These are phyloP conservation scores for Nomada hirtipes DNA, from an alignment of 2,888 invertebrate species.

Conservation along the genomic window DNA sequence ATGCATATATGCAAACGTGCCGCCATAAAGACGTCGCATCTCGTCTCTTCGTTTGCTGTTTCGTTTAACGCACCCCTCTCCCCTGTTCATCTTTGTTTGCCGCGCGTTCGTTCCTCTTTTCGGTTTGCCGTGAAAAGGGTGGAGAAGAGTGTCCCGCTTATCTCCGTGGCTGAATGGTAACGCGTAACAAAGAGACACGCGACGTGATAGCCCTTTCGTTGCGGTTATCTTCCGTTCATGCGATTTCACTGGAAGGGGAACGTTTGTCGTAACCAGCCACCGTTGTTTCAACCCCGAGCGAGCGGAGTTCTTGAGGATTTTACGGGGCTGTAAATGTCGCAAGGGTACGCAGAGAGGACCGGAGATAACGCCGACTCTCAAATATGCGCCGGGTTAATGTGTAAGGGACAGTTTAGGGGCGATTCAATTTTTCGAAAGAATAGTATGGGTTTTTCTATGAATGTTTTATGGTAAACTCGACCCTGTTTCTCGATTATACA, in stretches of 20 bases:
- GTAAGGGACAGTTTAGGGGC: no score
- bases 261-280: background rate
- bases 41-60: constrained; percentile 9
- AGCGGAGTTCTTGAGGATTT: constrained; percentile 22
- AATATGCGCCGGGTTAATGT: background rate
- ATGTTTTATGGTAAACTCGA: no score
- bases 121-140: background rate
- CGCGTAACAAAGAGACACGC: background rate
- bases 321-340: constrained; percentile 22
- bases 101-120: background rate
- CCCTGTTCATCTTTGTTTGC: background rate
- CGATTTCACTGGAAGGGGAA: constrained; percentile 5
- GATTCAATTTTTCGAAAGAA: no score
- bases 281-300: background rate
- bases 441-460: no score
- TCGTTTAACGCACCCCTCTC: background rate
- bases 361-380: background rate
- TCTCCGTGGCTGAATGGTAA: constrained; percentile 2
- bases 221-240: constrained; percentile 3
- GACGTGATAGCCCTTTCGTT: background rate
- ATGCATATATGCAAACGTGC: constrained; percentile 39
- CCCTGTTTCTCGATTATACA: no score
- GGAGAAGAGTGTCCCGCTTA: background rate
- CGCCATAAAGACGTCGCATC: constrained; percentile 30
- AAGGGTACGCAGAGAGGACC: background rate